Percentiles rank a stretch among this genome's conserved stretches.
phyloP scores from a whole-genome alignment of 2,113 vertebrate species.

The Oryzias curvinotus region DNA sequence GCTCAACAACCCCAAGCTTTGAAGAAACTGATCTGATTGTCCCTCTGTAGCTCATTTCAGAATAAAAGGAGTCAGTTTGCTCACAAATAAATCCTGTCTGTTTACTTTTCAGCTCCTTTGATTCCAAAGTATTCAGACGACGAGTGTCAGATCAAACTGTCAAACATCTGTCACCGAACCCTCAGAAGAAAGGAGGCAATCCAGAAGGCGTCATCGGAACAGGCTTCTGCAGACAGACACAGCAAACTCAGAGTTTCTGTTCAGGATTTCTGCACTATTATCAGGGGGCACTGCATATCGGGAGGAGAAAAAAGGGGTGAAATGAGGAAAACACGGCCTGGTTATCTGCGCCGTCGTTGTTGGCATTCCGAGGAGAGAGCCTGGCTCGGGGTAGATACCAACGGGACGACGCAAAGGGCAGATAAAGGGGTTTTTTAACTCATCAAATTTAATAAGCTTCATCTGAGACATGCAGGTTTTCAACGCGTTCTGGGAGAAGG shows the following conservation, averaged over 20 bases:
- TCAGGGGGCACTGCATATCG: constrained; percentile 56
- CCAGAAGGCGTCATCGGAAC: constrained; percentile 47
- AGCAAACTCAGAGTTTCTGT: constrained; percentile 38
- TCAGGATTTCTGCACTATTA: constrained; percentile 67
- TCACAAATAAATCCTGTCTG: constrained; percentile 49
- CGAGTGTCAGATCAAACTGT: constrained; percentile 64
- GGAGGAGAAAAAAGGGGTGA: constrained; percentile 30
- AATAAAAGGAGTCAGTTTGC: constrained; percentile 42
- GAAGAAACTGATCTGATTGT: constrained; percentile 23
- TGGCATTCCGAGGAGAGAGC: constrained; percentile 54
- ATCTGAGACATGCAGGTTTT: constrained; percentile 72
- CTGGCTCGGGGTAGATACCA: constrained; percentile 65
- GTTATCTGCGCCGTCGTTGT: constrained; percentile 65
- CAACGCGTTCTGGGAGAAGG: constrained; percentile 53
- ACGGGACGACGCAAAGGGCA: constrained; percentile 60
- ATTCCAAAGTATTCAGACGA: constrained; percentile 50
- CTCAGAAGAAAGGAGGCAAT: constrained; percentile 51
- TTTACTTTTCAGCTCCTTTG: constrained; percentile 54
- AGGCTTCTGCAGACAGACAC: constrained; percentile 38
- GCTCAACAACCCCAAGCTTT: not conserved
- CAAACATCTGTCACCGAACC: constrained; percentile 57
- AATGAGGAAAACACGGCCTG: constrained; percentile 54
- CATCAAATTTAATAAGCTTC: constrained; percentile 80
- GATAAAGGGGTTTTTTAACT: constrained; percentile 73
- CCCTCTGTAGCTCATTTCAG: constrained; percentile 1